Base-by-base conservation (phyloP, 2,113 vertebrate species). In the Clarias macrocephalus region DNA sequence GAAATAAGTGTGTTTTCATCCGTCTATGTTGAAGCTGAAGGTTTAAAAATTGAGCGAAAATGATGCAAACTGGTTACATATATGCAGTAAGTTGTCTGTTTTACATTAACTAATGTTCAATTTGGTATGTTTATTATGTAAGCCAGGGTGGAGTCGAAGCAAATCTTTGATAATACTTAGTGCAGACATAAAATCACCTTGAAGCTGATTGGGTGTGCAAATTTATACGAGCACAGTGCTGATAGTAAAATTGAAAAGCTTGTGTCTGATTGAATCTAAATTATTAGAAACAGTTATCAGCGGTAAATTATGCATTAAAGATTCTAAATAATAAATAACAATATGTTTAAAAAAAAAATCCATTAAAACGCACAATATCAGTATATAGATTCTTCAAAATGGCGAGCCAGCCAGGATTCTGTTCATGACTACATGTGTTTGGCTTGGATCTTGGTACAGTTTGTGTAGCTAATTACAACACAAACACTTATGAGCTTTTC, bases 371-470 rank as follows among this genome's bases (percentile, higher is more conserved):
- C 42, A 48, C 5, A 48, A 48, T 48, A 48, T 48, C 33, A 33
- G 33, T 33, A 33, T 33, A 30, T 15, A 16, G 66, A 68, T 33
- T 1, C 72, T 25, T 75, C 23, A 52, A 15, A 13, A 52, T 18
- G 76, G 76, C 7, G 76, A 79, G 76, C 52, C 76, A 79, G 52
- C 76, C 76, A 79, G 76, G 76, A 79, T 48, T 18, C 25, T 42
- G 33, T 21, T 72, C 37, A 37, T 37, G 68, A 72, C 30, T 19
- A 1, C 19, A 33, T 56, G 21, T 16, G 3, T n/a, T 25, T n/a
- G 13, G 3, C 37, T 25, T 37, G 19, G 5, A 13, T 42, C 9
- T 11, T 42, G 16, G 70, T 1, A 48, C 42, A 48, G 57, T 59
- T 13, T 59, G 16, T 59, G 15, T 70, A 70, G 2, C 68, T 37